Conservation (phyloP, 1,140 invertebrate genomes). For the Polypedilum pembai region DNA sequence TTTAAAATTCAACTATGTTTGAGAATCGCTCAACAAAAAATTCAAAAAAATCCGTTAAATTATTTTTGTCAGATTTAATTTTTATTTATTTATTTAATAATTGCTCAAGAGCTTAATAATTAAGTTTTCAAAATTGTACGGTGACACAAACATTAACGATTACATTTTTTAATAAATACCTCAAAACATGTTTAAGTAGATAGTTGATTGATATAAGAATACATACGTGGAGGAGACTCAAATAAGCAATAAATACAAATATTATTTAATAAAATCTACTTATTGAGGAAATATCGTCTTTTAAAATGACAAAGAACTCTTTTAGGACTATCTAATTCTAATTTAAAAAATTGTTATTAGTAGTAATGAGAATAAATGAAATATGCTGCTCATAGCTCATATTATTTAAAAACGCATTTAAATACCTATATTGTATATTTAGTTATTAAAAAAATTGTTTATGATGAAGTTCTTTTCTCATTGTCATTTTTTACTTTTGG, state of each 20-base stretch:
- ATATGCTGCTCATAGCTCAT: background rate
- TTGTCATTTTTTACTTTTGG: constrained; percentile 18
- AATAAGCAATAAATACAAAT: background rate
- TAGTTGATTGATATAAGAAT: background rate
- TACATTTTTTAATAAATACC: constrained; percentile 10
- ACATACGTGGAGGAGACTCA: background rate
- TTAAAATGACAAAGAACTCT: too few relatives aligned
- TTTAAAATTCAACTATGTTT: too few relatives aligned
- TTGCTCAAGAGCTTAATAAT: too few relatives aligned
- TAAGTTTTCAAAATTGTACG: background rate
- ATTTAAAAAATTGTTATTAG: too few relatives aligned
- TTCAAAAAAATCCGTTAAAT: too few relatives aligned
- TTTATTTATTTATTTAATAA: too few relatives aligned
- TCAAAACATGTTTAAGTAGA: background rate
- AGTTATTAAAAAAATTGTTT: background rate
- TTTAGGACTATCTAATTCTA: too few relatives aligned
- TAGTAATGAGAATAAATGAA: background rate
- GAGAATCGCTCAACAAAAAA: too few relatives aligned
- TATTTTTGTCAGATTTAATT: too few relatives aligned
- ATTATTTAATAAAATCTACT: background rate
- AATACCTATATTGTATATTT: background rate
- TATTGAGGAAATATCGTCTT: too few relatives aligned
- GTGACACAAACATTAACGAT: constrained; percentile 17
- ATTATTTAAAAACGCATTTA: background rate
- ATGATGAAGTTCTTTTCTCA: background rate